These are phyloP conservation scores for Sycophila texana DNA, from an alignment of 2,888 invertebrate genomes.

Conservation along the genomic window DNA sequence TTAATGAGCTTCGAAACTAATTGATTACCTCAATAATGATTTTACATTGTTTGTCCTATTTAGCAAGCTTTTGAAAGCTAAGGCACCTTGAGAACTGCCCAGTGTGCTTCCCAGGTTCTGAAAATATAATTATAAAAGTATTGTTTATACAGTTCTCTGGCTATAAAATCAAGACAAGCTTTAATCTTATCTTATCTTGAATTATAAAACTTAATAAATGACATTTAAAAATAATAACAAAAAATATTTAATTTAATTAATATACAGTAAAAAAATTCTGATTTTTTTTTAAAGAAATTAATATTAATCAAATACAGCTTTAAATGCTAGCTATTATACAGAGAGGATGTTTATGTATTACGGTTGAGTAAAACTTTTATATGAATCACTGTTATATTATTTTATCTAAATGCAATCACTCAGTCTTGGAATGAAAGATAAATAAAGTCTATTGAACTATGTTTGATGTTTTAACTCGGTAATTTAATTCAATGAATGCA, in stretches of 20 bases:
- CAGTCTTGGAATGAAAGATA: background rate
- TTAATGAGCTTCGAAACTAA: background rate
- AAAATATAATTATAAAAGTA: constrained; percentile 3
- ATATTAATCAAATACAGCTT: background rate
- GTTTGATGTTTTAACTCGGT: background rate
- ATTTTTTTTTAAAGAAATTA: background rate
- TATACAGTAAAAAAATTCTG: background rate
- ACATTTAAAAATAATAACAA: constrained; percentile 16
- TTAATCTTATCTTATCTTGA: background rate
- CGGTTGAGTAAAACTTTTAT: constrained; percentile 14
- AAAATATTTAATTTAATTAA: background rate
- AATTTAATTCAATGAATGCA: constrained; percentile 3
- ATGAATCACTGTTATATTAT: constrained; percentile 15
- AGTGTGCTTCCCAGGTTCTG: background rate
- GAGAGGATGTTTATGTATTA: background rate
- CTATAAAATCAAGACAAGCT: too few species aligned
- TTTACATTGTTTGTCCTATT: constrained; percentile 13
- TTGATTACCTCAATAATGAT: constrained; percentile 21
- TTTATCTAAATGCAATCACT: background rate
- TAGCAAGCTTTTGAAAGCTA: constrained; percentile 25
- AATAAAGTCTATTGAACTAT: background rate
- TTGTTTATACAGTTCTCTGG: background rate
- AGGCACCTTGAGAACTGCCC: constrained; percentile 38
- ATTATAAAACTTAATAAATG: background rate
- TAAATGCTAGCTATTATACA: background rate